These are phyloP conservation scores for Salpingus planirostris DNA, from an alignment of 2,888 invertebrate genomes.

Conservation along the genomic window DNA sequence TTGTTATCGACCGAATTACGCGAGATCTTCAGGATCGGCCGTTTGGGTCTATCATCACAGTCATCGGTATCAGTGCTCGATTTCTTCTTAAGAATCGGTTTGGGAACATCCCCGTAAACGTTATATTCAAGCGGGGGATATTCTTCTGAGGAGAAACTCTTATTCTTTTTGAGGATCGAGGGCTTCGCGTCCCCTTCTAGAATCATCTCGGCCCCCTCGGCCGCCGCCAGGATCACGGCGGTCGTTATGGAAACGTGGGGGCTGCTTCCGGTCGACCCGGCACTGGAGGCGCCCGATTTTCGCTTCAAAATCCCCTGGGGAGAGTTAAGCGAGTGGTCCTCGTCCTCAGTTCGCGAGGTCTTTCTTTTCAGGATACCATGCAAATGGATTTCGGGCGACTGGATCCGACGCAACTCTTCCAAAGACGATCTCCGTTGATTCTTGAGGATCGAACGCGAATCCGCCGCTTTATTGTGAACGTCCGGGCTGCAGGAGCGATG, in stretches of 20 bases:
- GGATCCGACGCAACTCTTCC: conserved; percentile 57
- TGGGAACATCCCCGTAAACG: conserved; percentile 43
- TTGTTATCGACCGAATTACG: conserved; percentile 43
- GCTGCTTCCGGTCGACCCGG: conserved; percentile 49
- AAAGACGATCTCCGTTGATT: conserved; percentile 59
- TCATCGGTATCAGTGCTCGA: conserved; percentile 68
- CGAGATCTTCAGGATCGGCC: conserved; percentile 69
- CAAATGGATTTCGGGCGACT: conserved; percentile 57
- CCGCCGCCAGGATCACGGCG: conserved; percentile 56
- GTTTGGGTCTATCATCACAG: conserved; percentile 62
- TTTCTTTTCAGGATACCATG: conserved; percentile 63
- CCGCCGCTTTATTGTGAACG: conserved; percentile 53
- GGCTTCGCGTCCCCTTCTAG: conserved; percentile 46
- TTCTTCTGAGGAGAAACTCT: conserved; percentile 63
- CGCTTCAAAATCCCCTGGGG: conserved; percentile 74
- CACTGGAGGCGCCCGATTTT: conserved; percentile 58
- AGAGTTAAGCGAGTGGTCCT: conserved; percentile 52
- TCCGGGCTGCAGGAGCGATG: conserved; percentile 64
- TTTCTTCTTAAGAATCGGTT: conserved; percentile 82
- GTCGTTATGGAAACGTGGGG: conserved; percentile 62
- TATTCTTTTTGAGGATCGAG: conserved; percentile 79
- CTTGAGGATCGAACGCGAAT: conserved; percentile 59
- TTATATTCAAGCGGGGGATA: conserved; percentile 42
- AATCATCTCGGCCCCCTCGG: conserved; percentile 45
- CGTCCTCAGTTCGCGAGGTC: conserved; percentile 54